These are phyloP conservation scores for Microcaecilia unicolor DNA, from an alignment of 2,797 vertebrate species.

Conservation along the genomic window DNA sequence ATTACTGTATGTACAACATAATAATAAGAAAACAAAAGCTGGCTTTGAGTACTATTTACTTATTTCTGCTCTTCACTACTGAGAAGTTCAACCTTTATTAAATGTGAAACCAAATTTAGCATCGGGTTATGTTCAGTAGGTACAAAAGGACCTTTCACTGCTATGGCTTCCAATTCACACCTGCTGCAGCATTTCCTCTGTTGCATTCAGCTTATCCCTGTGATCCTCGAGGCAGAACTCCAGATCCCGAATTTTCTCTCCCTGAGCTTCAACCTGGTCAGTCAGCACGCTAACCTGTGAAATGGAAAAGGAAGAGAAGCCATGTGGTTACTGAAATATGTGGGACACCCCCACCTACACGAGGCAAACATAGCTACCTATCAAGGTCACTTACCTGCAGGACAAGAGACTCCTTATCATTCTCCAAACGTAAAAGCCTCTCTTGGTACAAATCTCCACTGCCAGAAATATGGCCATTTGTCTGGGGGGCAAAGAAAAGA, in stretches of 20 bases:
- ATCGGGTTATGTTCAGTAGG: too few species aligned
- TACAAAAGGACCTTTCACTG: too few species aligned
- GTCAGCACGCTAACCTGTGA: constrained; percentile 90
- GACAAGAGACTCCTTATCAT: constrained; percentile 93
- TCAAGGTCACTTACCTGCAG: constrained; percentile 93
- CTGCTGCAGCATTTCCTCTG: constrained; percentile 95
- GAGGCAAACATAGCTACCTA: too few species aligned
- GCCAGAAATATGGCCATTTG: constrained; percentile 83
- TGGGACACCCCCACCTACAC: too few species aligned
- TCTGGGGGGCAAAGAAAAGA: constrained; percentile 70
- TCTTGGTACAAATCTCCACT: constrained; percentile 88
- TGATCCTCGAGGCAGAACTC: constrained; percentile 92
- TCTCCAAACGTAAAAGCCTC: constrained; percentile 81
- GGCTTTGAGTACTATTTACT: too few species aligned
- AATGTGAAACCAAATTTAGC: too few species aligned
- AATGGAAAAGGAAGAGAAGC: background rate
- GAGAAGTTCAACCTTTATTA: too few species aligned
- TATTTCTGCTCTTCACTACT: too few species aligned
- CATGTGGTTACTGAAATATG: background rate
- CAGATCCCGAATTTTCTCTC: constrained; percentile 93
- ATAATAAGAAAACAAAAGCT: too few species aligned
- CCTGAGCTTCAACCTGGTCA: constrained; percentile 95
- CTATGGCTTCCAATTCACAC: constrained; percentile 53
- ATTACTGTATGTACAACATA: too few species aligned
- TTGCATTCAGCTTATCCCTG: constrained; percentile 87